Conservation (phyloP, 1,140 invertebrate genomes). For the Scaptomyza hsui region DNA sequence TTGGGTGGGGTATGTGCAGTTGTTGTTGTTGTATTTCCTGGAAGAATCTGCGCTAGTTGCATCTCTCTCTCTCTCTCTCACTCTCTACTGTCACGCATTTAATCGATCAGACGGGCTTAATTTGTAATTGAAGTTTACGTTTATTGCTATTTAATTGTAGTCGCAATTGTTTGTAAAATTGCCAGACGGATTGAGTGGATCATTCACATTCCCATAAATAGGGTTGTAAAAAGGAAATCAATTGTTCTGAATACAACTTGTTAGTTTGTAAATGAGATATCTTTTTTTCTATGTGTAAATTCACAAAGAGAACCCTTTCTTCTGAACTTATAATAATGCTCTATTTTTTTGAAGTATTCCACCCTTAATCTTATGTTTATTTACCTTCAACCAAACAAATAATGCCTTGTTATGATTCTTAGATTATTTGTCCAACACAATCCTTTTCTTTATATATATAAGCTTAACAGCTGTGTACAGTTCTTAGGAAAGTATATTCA, state of each 20-base stretch:
- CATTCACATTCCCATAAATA: slow-evolving; percentile 18
- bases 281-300: no score
- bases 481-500: slow-evolving; percentile 24
- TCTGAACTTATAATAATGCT: background rate
- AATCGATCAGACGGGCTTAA: slow-evolving; percentile 48
- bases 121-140: slow-evolving; percentile 67
- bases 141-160: slow-evolving; percentile 70
- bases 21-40: slow-evolving; percentile 2
- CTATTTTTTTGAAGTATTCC: background rate
- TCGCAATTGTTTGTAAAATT: slow-evolving; percentile 15
- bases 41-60: slow-evolving; percentile 9
- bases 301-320: background rate
- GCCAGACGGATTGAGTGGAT: slow-evolving; percentile 4
- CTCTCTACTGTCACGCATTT: slow-evolving; percentile 43
- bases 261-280: no score
- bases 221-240: slow-evolving; percentile 22
- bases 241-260: background rate
- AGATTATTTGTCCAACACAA: slow-evolving; percentile 4
- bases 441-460: background rate
- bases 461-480: slow-evolving; percentile 15
- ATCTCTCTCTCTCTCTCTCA: background rate
- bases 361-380: background rate
- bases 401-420: slow-evolving; percentile 14
- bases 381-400: slow-evolving; percentile 1
- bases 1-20: slow-evolving; percentile 37